Evolutionary conservation across 2,113 vertebrate genomes (phyloP).

Genomic region (Opisthocomus hoazin): DNA sequence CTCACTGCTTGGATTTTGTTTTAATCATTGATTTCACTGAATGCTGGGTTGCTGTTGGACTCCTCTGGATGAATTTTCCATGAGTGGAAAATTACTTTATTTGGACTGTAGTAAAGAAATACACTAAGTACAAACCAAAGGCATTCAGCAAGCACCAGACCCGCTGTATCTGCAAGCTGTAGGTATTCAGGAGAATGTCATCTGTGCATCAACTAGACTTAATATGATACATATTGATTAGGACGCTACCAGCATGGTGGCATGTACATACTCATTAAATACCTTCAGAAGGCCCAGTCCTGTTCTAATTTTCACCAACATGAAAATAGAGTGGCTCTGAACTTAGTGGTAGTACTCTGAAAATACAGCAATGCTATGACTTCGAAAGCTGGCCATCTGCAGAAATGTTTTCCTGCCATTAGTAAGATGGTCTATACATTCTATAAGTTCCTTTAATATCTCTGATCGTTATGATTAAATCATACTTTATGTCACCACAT

Average conservation of each 20-base stretch:
- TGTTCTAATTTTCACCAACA: neutral
- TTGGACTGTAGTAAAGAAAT: neutral
- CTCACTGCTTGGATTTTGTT: neutral
- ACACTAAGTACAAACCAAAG: neutral
- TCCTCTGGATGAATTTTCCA: neutral
- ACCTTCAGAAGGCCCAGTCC: neutral
- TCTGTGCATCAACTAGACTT: neutral
- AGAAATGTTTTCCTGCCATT: neutral
- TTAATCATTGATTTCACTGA: slow-evolving; percentile 13
- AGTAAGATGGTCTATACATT: neutral
- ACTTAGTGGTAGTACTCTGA: neutral
- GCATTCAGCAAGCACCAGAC: neutral
- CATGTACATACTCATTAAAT: neutral
- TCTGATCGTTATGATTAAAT: neutral
- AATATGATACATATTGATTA: neutral
- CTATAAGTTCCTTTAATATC: neutral
- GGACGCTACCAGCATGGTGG: neutral
- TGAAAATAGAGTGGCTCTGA: neutral
- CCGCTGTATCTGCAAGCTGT: neutral
- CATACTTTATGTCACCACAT: neutral
- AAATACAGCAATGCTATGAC: neutral
- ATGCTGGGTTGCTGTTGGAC: neutral
- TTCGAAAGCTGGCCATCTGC: neutral
- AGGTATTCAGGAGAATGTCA: neutral
- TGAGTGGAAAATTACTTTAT: neutral